Evolutionary conservation across 2,797 vertebrate genomes (phyloP), one percentile per base, ranked within the genome.

Genomic region (Spinus pinus): DNA sequence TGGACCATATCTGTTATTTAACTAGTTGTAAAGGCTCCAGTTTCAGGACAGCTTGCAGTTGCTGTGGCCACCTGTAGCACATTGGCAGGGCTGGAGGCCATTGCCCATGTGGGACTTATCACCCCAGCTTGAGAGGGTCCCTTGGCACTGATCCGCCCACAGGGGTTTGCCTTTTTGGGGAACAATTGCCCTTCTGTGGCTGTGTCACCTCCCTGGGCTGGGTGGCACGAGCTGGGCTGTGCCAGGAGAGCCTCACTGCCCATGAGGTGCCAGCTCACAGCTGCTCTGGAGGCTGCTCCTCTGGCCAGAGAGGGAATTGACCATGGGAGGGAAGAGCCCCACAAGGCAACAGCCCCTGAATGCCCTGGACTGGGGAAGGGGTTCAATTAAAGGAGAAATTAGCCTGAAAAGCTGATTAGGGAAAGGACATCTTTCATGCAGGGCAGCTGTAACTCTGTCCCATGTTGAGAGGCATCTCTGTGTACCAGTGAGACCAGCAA

Each of bases 41-140:
- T 96, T 96, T 96, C 94, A 96, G 82, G 94, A 88, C 91, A 94
- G 94, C 85, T 79, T 77, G 93, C 95, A 97, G 96, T 97, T 96
- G 96, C 80, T 91, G 80, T 77, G 87, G 80, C 93, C 95, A 97
- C 95, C 95, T 97, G 95, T 89, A 96, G 70, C 67, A 22, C 64
- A 30, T 31, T 88, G 82, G 89, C 82, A 64, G 35, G 54, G 53
- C 6, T 61, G 35, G 41, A 70, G 84, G 19, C 60, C 70, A 30
- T 58, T 70, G 87, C 41, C 70, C 22, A 0, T 35, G 66, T 60
- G 80, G 33, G 46, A 94, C 0, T 2, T 75, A 56, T 77, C 51
- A 61, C 21, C 60, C 70, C 27, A 27, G 28, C 70, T 80, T 56
- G 49, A 8, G 77, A 42, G 37, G 14, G 67, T 81, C 80, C 77